Evolutionary conservation across 2,113 vertebrate genomes (phyloP).

Genomic region (Herpetotheres cachinnans): DNA sequence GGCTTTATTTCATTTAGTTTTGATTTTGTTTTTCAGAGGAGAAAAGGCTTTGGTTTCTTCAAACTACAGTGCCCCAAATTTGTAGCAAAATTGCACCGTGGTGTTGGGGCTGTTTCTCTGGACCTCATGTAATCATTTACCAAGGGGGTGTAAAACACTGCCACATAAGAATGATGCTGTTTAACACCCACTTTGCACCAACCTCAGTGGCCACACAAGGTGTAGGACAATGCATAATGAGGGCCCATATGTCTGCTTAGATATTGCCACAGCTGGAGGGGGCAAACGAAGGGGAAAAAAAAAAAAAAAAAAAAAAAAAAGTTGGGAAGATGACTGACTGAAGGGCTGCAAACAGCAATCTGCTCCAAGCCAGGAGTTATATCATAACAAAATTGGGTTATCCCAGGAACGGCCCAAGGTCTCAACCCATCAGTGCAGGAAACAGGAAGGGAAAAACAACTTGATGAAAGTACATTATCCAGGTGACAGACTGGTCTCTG

Average conservation of each 20-base stretch:
- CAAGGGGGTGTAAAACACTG: neutral
- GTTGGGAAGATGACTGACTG: neutral
- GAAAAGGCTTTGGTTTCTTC: neutral
- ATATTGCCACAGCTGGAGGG: neutral
- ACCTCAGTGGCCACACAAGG: conserved; percentile 7
- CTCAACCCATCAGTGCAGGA: neutral
- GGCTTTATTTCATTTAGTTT: neutral
- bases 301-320: rapidly evolving
- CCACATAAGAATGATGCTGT: neutral
- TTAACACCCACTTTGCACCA: neutral
- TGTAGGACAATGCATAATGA: neutral
- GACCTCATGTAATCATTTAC: neutral
- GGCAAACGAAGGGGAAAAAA: neutral
- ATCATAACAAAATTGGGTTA: neutral
- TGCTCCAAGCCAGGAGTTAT: neutral
- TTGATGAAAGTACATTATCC: neutral
- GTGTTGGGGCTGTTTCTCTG: neutral
- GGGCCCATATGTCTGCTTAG: neutral
- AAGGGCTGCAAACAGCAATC: neutral
- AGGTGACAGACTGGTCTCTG: neutral
- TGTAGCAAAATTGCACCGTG: neutral
- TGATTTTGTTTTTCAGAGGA: neutral
- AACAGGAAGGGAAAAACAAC: neutral
- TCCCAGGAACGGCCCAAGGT: neutral
- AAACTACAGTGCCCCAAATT: neutral